Evolutionary conservation across 2,888 invertebrate species (phyloP), one percentile per base, ranked within the genome.

Genomic region (Slavum lentiscoides): DNA sequence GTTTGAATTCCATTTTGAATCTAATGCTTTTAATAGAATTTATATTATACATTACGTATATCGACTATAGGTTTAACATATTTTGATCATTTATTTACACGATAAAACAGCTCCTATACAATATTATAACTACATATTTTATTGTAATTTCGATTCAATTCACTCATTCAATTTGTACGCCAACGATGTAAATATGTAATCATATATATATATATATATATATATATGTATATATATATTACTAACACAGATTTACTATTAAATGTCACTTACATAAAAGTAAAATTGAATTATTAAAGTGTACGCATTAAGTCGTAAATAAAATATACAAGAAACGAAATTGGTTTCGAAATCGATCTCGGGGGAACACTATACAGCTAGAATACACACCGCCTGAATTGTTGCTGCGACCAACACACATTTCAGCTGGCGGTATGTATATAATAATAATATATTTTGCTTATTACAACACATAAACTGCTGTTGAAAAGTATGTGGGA

Each of bases 301-400:
- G 39, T 23, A 55, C 6, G 55, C 19, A 21, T n/a, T 9, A 19
- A 55, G 55, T 58, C 55, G 19, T 74, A 58, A 74, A 74, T 58
- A 74, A 74, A 13, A 13, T 15, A 23, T 58, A 58, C 21, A 11
- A 66, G 39, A 58, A 66, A 39, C 21, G 39, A 74, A 74, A 74
- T 39, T 74, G 66, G 66, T 66, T 74, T 55, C 55, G 39, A 66
- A 66, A 74, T 66, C 66, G 66, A 66, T 58, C 55, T 66, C 66
- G 7, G 7, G 55, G 66, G 74, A 66, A 66, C 53, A 64, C 37
- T 74, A 74, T 23, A 39, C 39, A 39, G 3, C 5, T 39, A 43
- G 7, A 49, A 59, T 53, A 30, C 23, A 53, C 64, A 53, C 53
- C 9, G n/a, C 62, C 30, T 53, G 73, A 62, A 62, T 73, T 15